These are phyloP conservation scores for Podarcis siculus DNA, from an alignment of 2,797 vertebrate genomes.

Conservation along the genomic window DNA sequence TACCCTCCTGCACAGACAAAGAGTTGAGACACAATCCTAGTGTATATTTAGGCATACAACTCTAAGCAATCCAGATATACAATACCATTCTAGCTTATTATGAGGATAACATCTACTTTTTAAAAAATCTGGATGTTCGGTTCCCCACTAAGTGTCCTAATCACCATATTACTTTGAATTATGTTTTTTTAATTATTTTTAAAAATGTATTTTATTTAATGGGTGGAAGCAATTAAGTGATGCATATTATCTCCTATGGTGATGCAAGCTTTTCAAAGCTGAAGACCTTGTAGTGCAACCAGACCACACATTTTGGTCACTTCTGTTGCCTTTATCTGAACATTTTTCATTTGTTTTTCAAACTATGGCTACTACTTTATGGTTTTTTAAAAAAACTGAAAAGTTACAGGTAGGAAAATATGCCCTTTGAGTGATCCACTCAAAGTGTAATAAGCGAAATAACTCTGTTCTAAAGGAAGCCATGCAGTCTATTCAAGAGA, in stretches of 20 bases:
- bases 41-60: not conserved
- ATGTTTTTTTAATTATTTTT: not conserved
- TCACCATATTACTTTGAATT: too few species aligned
- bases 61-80: not conserved
- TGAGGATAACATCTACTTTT: not conserved
- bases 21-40: not conserved
- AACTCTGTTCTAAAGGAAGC: not conserved
- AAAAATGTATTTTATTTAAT: not conserved
- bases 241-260: not conserved
- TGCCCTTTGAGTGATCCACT: not conserved
- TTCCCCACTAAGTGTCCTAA: not conserved
- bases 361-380: not conserved
- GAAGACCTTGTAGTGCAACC: not conserved
- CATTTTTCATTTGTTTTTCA: not conserved
- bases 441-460: conserved; percentile 11
- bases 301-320: not conserved
- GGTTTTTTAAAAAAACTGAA: not conserved
- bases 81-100: not conserved
- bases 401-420: conserved; percentile 4
- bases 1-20: too few species aligned
- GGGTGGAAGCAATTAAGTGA: not conserved
- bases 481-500: not conserved
- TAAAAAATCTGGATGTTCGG: not conserved
- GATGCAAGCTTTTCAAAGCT: not conserved
- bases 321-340: not conserved